Conservation (phyloP, 2,888 invertebrate species). For the Fragum whitleyi region DNA sequence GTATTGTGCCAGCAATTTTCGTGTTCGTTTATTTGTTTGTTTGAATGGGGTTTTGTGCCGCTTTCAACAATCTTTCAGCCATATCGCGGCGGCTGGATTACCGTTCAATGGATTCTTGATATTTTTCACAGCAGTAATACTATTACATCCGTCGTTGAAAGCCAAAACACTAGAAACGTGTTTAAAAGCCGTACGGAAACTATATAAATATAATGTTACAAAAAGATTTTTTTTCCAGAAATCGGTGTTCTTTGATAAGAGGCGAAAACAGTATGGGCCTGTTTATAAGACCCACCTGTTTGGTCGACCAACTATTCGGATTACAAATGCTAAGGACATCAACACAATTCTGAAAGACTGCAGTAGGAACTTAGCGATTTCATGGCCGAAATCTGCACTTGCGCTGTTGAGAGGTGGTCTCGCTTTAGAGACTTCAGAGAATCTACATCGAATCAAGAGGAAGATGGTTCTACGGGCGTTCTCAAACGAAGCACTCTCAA, state of each 20-base stretch:
- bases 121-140: too few species aligned
- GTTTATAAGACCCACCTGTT: slow-evolving; percentile 83
- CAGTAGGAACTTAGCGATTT: slow-evolving; percentile 76
- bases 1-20: too few species aligned
- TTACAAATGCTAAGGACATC: slow-evolving; percentile 78
- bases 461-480: slow-evolving; percentile 77
- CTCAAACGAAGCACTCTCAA: slow-evolving; percentile 70
- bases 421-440: slow-evolving; percentile 72
- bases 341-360: slow-evolving; percentile 76
- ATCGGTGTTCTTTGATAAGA: slow-evolving; percentile 68
- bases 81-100: too few species aligned
- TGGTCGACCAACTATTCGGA: slow-evolving; percentile 81
- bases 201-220: too few species aligned
- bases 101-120: too few species aligned
- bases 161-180: too few species aligned
- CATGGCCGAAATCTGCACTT: slow-evolving; percentile 80
- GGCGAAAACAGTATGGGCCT: slow-evolving; percentile 71
- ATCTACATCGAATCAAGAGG: slow-evolving; percentile 70
- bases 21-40: too few species aligned
- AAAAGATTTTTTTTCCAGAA: slow-evolving; percentile 69
- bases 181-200: too few species aligned
- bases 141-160: too few species aligned
- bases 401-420: slow-evolving; percentile 78
- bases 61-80: too few species aligned
- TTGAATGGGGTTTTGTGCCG: too few species aligned